Base-by-base conservation (phyloP, 1,140 invertebrate species). In the Lordiphosa clarofinis region DNA sequence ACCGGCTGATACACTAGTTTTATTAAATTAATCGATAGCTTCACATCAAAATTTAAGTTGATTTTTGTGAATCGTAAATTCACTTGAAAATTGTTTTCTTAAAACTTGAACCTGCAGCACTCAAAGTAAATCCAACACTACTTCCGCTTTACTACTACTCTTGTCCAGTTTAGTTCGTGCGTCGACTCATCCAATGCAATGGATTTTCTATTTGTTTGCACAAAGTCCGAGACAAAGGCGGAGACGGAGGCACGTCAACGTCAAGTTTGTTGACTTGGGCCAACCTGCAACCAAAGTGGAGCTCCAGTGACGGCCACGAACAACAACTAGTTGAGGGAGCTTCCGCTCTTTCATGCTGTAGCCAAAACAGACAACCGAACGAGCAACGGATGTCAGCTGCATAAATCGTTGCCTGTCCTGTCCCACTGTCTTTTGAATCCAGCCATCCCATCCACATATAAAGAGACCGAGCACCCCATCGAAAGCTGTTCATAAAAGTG, bases 241-340 rank as follows among this genome's bases (percentile, higher is more conserved):
- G 24, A 46, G 43, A 63, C 63, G 69, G 69, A 71, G 48, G 52
- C 62, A 69, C 66, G 74, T 69, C 65, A 64, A 78, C 59, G 63
- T 82, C 70, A 76, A 82, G 78, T 84, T 84, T 84, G 78, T 84
- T 84, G 78, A 84, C 78, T 84, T 68, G 73, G 55, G 57, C 50
- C 74, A 76, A 76, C 73, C 63, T 73, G 73, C 54, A 55, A 28
- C 69, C 64, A 57, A 75, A 74, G 61, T 66, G 71, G 57, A 81
- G 74, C 62, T 58, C 44, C 40, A 63, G 64, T 55, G 53, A 60
- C 42, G 64, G 28, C 12, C 46, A 54, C 47, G 47, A 57, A 71
- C 71, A 59, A 60, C 47, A 56, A 48, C 56, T 59, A 72, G 58
- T 76, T 69, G 53, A 63, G 66, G 43, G 64, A 68, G 50, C 76